Evolutionary conservation across 2,113 vertebrate genomes (phyloP).

Genomic region (Athene cunicularia): DNA sequence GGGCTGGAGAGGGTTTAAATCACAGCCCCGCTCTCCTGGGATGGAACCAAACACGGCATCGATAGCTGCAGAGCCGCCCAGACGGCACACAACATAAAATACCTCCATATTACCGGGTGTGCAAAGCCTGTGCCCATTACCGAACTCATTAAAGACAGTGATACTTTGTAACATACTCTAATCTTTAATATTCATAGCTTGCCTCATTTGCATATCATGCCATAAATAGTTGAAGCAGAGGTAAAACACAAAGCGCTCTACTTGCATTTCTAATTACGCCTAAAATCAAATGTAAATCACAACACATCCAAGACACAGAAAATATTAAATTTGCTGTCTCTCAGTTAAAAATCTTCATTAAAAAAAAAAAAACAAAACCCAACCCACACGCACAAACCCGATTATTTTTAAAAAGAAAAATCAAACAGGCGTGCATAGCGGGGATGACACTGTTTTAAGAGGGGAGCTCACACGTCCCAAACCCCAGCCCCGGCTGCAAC

Average conservation of each 20-base stretch:
- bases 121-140: slow-evolving; percentile 31
- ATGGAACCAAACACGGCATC: neutral
- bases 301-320: slow-evolving; percentile 47
- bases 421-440: accelerated
- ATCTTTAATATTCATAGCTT: slow-evolving; percentile 77
- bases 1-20: neutral
- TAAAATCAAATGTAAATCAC: slow-evolving; percentile 78
- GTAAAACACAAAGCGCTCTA: slow-evolving; percentile 78
- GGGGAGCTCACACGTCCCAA: neutral
- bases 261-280: slow-evolving; percentile 81
- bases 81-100: neutral
- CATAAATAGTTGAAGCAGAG: slow-evolving; percentile 81
- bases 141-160: slow-evolving; percentile 43
- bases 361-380: neutral
- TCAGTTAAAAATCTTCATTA: neutral
- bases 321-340: slow-evolving; percentile 63
- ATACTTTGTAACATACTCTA: slow-evolving; percentile 43
- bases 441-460: neutral
- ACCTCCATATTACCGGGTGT: neutral
- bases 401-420: neutral
- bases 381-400: neutral
- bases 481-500: neutral
- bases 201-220: slow-evolving; percentile 77
- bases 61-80: neutral
- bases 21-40: slow-evolving; percentile 22